These are phyloP conservation scores for Callyntrura guangdongensis DNA, from an alignment of 2,888 invertebrate species.

Conservation along the genomic window DNA sequence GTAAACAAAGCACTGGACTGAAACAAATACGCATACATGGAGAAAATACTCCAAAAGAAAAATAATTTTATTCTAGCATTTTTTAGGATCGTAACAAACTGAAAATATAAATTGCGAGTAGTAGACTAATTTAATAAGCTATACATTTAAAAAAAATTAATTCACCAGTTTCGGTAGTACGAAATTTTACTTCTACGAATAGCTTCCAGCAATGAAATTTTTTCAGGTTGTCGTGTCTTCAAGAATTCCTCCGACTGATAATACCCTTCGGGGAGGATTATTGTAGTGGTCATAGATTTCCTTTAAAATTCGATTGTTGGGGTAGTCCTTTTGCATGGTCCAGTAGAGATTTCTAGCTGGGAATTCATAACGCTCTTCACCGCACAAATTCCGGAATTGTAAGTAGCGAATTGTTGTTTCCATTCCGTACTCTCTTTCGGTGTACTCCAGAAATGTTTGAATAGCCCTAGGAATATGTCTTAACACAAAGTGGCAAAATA, in stretches of 20 bases:
- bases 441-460: slow-evolving; percentile 61
- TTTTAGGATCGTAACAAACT: too few relatives aligned
- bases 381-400: slow-evolving; percentile 66
- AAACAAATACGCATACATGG: background rate
- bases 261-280: slow-evolving; percentile 46
- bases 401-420: slow-evolving; percentile 62
- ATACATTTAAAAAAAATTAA: too few relatives aligned
- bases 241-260: slow-evolving; percentile 65
- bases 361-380: slow-evolving; percentile 69
- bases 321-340: slow-evolving; percentile 72
- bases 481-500: slow-evolving; percentile 60
- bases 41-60: background rate
- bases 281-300: slow-evolving; percentile 68
- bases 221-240: slow-evolving; percentile 42
- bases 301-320: slow-evolving; percentile 62
- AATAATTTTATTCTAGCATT: too few relatives aligned
- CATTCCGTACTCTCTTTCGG: slow-evolving; percentile 66
- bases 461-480: slow-evolving; percentile 61
- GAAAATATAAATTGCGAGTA: too few relatives aligned
- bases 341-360: slow-evolving; percentile 66
- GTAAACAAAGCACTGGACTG: background rate
- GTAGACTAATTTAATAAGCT: too few relatives aligned
- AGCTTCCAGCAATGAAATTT: slow-evolving; percentile 14
- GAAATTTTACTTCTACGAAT: slow-evolving; percentile 53
- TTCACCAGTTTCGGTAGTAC: slow-evolving; percentile 68